A percentile compares a stretch with the other conserved stretches of the same genome.
phyloP scores from a whole-genome alignment of 2,797 vertebrate genomes.

The Labeo calbasu region DNA sequence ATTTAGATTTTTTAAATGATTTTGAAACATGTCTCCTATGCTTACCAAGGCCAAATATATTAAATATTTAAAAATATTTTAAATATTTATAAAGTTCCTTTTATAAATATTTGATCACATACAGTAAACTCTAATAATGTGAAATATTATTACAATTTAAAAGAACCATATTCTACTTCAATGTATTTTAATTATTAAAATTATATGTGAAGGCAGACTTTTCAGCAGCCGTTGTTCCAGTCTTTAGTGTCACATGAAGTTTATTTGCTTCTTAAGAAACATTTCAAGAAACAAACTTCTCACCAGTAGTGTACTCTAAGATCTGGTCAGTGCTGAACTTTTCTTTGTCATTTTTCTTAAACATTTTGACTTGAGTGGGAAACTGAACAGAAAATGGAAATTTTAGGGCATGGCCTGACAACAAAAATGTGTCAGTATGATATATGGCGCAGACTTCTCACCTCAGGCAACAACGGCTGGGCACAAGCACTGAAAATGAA shows the following conservation, averaged over 20 bases:
- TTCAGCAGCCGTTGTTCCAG: not conserved
- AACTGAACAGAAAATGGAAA: slow-evolving; percentile 12
- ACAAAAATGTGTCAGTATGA: slow-evolving; percentile 67
- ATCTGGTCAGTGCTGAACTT: not conserved
- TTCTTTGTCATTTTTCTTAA: not conserved
- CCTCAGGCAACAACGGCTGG: slow-evolving; percentile 59
- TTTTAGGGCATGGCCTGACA: slow-evolving; percentile 59
- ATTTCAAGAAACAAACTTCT: not conserved
- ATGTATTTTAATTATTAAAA: too few species aligned
- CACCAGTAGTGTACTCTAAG: not conserved
- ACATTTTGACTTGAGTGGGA: not conserved
- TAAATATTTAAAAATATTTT: not conserved
- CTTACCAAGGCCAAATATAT: not conserved
- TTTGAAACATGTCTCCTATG: not conserved
- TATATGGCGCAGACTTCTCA: slow-evolving; percentile 67
- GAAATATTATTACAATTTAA: not conserved
- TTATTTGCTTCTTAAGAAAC: not conserved
- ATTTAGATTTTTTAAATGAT: not conserved
- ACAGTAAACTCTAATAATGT: not conserved
- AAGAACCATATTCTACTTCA: not conserved
- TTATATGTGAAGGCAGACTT: too few species aligned
- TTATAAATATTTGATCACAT: not conserved
- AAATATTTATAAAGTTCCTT: too few species aligned
- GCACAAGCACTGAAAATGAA: slow-evolving; percentile 60
- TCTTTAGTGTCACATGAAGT: not conserved